These are phyloP conservation scores for Meiosimyza platycephala DNA, from an alignment of 2,888 invertebrate species.

Conservation along the genomic window DNA sequence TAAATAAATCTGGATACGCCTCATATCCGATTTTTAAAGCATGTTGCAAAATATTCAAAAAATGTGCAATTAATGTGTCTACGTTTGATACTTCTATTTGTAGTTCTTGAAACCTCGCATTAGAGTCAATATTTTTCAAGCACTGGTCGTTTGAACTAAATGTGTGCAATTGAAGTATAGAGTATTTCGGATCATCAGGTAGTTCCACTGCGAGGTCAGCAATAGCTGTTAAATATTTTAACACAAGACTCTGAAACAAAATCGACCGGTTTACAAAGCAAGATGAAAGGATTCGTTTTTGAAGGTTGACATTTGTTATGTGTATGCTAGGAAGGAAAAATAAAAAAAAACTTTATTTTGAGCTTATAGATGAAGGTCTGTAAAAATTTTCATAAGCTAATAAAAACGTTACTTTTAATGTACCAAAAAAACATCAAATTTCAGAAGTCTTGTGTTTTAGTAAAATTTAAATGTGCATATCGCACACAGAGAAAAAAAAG, in stretches of 20 bases:
- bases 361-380: too few species aligned
- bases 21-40: conserved; percentile 53
- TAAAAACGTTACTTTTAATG: too few species aligned
- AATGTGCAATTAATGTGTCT: conserved; percentile 50
- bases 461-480: too few species aligned
- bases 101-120: conserved; percentile 51
- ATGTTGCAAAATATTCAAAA: conserved; percentile 53
- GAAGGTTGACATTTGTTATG: conserved; percentile 56
- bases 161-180: conserved; percentile 27
- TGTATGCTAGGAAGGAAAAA: conserved; percentile 49
- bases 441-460: too few species aligned
- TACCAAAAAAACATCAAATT: too few species aligned
- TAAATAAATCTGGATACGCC: conserved; percentile 51
- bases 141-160: conserved; percentile 50
- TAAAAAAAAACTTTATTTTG: too few species aligned
- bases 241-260: conserved; percentile 53
- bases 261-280: conserved; percentile 59
- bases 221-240: conserved; percentile 54
- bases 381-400: too few species aligned
- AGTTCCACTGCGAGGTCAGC: conserved; percentile 49
- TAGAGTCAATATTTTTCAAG: conserved; percentile 52
- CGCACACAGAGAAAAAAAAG: too few species aligned
- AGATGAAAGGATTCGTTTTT: conserved; percentile 59
- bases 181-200: conserved; percentile 34
- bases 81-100: conserved; percentile 45